Conservation (phyloP, 1,140 invertebrate genomes). For the Euura saliciscinereae region DNA sequence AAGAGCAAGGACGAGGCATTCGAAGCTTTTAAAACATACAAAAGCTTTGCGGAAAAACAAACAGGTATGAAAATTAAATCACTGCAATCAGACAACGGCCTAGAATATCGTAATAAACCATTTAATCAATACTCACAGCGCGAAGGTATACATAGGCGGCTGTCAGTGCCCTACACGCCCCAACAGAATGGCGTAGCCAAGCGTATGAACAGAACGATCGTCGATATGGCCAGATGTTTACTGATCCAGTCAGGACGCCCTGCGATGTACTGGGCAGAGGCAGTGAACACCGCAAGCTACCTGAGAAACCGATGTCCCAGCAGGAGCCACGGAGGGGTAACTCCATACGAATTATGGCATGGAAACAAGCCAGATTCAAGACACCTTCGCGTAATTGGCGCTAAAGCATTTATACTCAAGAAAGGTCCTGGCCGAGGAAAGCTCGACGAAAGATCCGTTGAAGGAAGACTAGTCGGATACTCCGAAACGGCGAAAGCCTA, state of each 20-base stretch:
- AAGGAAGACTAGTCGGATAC: constrained; percentile 45
- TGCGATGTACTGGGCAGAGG: constrained; percentile 45
- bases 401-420: constrained; percentile 40
- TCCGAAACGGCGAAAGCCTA: constrained; percentile 40
- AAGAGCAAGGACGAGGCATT: constrained; percentile 27
- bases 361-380: constrained; percentile 39
- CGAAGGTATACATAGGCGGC: not conserved
- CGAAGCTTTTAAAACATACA: constrained; percentile 7
- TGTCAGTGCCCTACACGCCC: not conserved
- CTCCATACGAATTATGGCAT: constrained; percentile 46
- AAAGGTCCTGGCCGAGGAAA: constrained; percentile 34
- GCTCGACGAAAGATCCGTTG: constrained; percentile 35
- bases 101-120: not conserved
- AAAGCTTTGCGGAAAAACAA: not conserved
- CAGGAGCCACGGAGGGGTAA: constrained; percentile 26
- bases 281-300: constrained; percentile 38
- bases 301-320: constrained; percentile 39
- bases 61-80: not conserved
- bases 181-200: not conserved
- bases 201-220: constrained; percentile 28
- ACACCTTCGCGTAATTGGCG: constrained; percentile 43
- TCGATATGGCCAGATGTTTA: constrained; percentile 34
- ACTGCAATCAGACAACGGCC: not conserved
- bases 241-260: constrained; percentile 35
- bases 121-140: not conserved